Evolutionary conservation across 2,888 invertebrate genomes (phyloP), one percentile per base, ranked within the genome.

Genomic region (Hartigia nigra): DNA sequence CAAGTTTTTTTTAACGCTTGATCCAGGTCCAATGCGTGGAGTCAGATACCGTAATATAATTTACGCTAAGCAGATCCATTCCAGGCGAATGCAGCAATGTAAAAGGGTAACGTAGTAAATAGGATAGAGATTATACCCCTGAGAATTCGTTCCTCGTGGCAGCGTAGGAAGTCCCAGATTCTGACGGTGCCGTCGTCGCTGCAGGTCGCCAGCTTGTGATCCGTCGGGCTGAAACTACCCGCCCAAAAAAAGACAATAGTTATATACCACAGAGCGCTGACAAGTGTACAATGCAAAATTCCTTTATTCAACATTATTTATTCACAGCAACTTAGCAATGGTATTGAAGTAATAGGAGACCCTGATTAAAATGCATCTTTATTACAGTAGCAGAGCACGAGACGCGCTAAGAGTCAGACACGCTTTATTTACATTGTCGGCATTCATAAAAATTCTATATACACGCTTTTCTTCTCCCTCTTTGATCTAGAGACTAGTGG

Each of bases 111-210:
- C 34, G 74, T 70, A 76, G 74, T 70, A 76, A 11, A 75, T 12
- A 31, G 70, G 12, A 80, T 37, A 75, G 5, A 32, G 36, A 69
- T 70, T 70, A 81, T 93, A 95, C 95, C 97, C 93, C 97, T 93
- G 76, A 97, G 93, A 88, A 99, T 97, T 91, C 96, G 95, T 92
- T 99, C 99, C 94, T 99, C 99, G 90, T 97, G 96, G 92, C 98
- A 98, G 87, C 98, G 95, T 91, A 97, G 95, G 93, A 99, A 99
- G 93, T 99, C 99, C 98, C 99, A 99, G 89, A 99, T 97, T 88
- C 99, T 94, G 82, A 99, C 95, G 31, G 99, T 99, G 85, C 99
- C 99, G 93, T 99, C 99, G 93, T 99, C 99, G 81, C 99, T 99
- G 93, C 99, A 99, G 80, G 99, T 98, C 37, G 98, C 99, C 94